Evolutionary conservation across 1,140 invertebrate genomes (phyloP), one percentile per base, ranked within the genome.

Genomic region (Dolichoris vasculosae): DNA sequence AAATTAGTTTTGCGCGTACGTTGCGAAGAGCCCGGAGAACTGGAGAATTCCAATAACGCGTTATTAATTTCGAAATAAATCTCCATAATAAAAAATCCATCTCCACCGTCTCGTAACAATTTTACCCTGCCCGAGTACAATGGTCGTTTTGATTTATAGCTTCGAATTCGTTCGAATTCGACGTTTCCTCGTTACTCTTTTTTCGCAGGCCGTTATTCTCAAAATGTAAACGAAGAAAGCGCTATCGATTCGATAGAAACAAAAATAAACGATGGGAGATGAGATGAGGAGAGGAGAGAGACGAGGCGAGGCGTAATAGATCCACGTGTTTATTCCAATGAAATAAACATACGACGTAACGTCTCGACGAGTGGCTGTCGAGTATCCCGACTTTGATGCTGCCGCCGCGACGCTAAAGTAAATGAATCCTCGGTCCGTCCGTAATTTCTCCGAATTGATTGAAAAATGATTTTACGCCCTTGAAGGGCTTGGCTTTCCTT

Each of bases 321-420:
- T 81, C n/a, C 13, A 15, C 40, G 73, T 83, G 82, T 83, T 83
- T 83, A 83, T 77, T 48, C 38, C 9, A 63, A 67, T 30, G 55
- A 35, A 77, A 43, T 59, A 82, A 82, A 75, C 81, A 73, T n/a
- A n/a, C n/a, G n/a, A n/a, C 67, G 69, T 82, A 30, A 2, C 26
- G 40, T 63, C 80, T n/a, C 6, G 71, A 0, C 55, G 55, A 79
- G 77, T 79, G 51, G 30, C 51, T 40, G 77, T 79, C 77, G n/a
- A 40, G 17, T 26, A 77, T 38, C 7, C 9, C 15, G 2, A 26
- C 76, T 84, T 84, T 84, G 83, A 84, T 69, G 75, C 35, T 48
- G 59, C 83, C 83, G 83, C 75, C 0, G 43, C 59, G 0, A 32
- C 0, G 23, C 30, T 15, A 13, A 15, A 55, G 48, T 51, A 35